Percentiles rank a stretch among this genome's conserved stretches.
These are phyloP conservation scores for Petrocephalus microphthalmus DNA, from an alignment of 2,113 vertebrate genomes.

Conservation along the genomic window DNA sequence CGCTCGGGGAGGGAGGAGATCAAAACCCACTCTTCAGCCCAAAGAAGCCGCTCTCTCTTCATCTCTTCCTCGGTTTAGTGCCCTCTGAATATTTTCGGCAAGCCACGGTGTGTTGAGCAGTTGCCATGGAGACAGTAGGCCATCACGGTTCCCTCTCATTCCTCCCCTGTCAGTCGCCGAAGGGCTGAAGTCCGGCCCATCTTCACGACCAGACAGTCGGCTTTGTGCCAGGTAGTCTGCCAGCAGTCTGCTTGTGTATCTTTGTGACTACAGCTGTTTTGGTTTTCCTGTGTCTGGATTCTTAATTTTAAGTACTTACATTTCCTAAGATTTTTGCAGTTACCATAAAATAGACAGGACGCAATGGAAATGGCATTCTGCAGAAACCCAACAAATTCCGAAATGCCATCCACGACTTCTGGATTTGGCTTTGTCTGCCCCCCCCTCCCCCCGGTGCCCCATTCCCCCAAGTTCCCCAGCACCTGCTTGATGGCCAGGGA, in stretches of 20 bases:
- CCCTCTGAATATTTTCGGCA: neutral
- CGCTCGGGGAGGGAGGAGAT: neutral
- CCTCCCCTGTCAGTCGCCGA: neutral
- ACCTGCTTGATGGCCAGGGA: neutral
- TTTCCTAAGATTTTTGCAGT: neutral
- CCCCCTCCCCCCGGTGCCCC: no score
- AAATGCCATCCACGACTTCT: neutral
- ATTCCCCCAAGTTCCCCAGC: neutral
- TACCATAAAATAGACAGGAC: neutral
- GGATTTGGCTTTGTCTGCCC: neutral
- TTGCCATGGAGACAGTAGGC: slow-evolving; percentile 2
- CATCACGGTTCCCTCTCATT: neutral
- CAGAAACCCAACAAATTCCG: neutral
- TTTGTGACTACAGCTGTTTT: neutral
- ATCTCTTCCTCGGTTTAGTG: neutral
- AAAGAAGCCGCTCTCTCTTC: neutral
- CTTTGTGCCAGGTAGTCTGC: neutral
- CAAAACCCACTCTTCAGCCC: neutral
- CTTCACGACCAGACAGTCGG: neutral
- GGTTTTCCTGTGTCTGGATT: neutral
- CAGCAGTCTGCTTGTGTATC: neutral
- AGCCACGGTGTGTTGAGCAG: neutral
- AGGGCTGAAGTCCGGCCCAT: neutral
- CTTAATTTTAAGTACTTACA: neutral
- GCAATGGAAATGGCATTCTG: neutral